Evolutionary conservation across 1,140 invertebrate genomes (phyloP).

Genomic region (Oryzaephilus surinamensis): DNA sequence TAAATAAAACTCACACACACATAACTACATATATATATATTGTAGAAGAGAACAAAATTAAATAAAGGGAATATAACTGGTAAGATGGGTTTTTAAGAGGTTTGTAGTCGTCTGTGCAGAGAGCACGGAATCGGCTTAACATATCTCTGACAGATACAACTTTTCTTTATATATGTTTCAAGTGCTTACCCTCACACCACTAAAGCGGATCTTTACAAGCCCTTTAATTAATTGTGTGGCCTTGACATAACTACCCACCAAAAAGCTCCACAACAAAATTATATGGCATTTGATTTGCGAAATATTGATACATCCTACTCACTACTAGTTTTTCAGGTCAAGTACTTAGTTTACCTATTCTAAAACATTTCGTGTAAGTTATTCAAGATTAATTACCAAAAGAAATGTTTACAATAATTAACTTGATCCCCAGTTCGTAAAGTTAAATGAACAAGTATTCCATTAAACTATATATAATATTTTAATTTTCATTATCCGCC

Average conservation of each 20-base stretch:
- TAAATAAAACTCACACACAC: constrained; percentile 12
- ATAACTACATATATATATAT: too few species aligned
- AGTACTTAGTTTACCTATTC: too few species aligned
- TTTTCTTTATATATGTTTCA: constrained; percentile 9
- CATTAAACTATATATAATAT: too few species aligned
- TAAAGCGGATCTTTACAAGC: constrained; percentile 12
- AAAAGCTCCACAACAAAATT: not conserved
- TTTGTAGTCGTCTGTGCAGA: too few species aligned
- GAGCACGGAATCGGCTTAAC: constrained; percentile 18
- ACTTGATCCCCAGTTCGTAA: too few species aligned
- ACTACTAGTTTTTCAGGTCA: too few species aligned
- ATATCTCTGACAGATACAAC: constrained; percentile 20
- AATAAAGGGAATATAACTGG: constrained; percentile 14
- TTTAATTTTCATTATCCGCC: constrained; percentile 14
- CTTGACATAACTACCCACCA: constrained; percentile 3
- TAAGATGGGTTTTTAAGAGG: constrained; percentile 14
- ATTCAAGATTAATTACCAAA: too few species aligned
- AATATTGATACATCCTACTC: too few species aligned
- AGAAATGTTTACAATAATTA: too few species aligned
- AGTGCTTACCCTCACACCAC: constrained; percentile 6
- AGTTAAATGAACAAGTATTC: too few species aligned
- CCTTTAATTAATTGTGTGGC: constrained; percentile 8
- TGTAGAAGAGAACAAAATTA: constrained; percentile 16
- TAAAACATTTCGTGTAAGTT: too few species aligned
- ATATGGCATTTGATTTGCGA: too few species aligned